Evolutionary conservation across 2,888 invertebrate genomes (phyloP).

Genomic region (Oligia strigilis): DNA sequence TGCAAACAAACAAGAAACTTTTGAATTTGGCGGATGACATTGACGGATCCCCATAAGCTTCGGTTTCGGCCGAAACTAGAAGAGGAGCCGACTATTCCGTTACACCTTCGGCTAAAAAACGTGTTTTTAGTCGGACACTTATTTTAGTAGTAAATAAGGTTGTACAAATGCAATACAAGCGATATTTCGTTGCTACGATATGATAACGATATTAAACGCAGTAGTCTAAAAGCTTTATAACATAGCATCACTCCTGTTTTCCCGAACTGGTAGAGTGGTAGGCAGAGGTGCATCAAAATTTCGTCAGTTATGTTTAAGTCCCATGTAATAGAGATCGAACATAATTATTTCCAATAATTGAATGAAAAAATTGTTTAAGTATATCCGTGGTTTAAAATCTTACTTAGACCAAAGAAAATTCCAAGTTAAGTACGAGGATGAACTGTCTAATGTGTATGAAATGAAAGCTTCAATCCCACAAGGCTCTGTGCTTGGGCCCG

Average conservation of each 20-base stretch:
- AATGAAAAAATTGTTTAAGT: background rate
- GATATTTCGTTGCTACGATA: background rate
- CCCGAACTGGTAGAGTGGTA: too few species aligned
- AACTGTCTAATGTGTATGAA: too few species aligned
- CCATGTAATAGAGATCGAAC: too few species aligned
- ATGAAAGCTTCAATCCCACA: too few species aligned
- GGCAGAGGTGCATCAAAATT: background rate
- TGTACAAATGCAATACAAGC: slow-evolving; percentile 4
- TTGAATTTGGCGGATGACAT: too few species aligned
- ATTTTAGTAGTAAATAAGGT: slow-evolving; percentile 6
- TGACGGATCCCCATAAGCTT: background rate
- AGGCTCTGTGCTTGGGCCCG: too few species aligned
- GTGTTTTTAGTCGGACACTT: background rate
- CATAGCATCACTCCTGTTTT: background rate
- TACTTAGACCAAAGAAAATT: too few species aligned
- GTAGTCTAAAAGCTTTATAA: background rate
- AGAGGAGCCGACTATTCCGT: background rate
- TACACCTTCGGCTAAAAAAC: background rate
- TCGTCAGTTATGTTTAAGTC: background rate
- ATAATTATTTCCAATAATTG: background rate
- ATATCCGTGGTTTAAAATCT: too few species aligned
- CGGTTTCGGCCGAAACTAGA: background rate
- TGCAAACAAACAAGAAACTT: background rate
- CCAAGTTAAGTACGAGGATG: too few species aligned
- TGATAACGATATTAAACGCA: slow-evolving; percentile 7